Percentiles rank a stretch among this genome's conserved stretches.
These are phyloP conservation scores for Piscicola geometra DNA, from an alignment of 2,888 invertebrate genomes.

Conservation along the genomic window DNA sequence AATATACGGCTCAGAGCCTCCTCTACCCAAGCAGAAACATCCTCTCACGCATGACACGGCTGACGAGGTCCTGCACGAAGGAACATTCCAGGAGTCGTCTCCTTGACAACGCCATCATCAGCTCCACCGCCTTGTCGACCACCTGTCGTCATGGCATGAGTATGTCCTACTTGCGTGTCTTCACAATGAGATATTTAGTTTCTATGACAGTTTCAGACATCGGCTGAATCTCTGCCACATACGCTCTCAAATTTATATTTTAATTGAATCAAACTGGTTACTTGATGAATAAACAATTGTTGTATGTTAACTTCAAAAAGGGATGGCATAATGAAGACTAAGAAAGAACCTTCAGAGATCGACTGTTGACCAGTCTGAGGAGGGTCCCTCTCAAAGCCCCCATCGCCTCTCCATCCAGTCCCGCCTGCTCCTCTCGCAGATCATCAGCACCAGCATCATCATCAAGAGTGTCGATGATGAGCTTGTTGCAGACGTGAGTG, in stretches of 20 bases:
- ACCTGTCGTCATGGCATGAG: background rate
- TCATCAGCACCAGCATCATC: background rate
- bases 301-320: too few species aligned
- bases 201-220: too few species aligned
- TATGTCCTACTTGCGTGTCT: too few species aligned
- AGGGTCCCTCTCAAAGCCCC: background rate
- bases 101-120: background rate
- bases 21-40: too few species aligned
- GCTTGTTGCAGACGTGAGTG: background rate
- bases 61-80: background rate
- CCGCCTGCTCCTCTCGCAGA: background rate
- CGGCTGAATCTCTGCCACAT: too few species aligned
- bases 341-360: slow-evolving; percentile 4
- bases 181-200: too few species aligned
- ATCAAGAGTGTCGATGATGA: too few species aligned
- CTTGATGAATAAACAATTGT: too few species aligned
- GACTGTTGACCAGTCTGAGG: background rate
- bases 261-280: too few species aligned
- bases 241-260: too few species aligned
- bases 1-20: too few species aligned
- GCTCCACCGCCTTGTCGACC: background rate
- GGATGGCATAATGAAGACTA: background rate
- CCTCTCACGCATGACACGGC: background rate
- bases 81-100: background rate
- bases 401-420: background rate